A percentile compares a stretch with the other conserved stretches of the same genome.
Evolutionary conservation across 2,888 invertebrate genomes (phyloP).

Genomic region (Hartigia nigra): DNA sequence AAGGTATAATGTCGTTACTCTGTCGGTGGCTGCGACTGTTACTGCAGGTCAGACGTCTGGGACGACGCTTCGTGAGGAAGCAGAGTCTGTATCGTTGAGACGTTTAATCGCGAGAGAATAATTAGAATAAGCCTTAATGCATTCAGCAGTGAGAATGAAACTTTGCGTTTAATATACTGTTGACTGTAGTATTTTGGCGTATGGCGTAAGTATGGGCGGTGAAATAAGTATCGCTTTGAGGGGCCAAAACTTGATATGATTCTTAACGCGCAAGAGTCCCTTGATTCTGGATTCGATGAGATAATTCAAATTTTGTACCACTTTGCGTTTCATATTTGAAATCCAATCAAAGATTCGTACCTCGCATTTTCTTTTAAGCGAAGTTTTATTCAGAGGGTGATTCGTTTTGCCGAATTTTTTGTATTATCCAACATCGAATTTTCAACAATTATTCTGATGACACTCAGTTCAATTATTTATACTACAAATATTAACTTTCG

Average conservation of each 20-base stretch:
- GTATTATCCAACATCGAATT: too few species aligned
- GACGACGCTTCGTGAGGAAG: background rate
- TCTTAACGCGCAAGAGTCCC: background rate
- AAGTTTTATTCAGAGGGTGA: too few species aligned
- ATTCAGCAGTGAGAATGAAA: background rate
- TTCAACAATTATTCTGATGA: background rate
- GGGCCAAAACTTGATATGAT: background rate
- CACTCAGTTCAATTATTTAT: background rate
- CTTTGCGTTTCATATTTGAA: too few species aligned
- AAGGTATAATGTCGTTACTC: background rate
- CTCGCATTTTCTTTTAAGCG: too few species aligned
- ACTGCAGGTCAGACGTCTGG: too few species aligned
- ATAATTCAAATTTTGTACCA: too few species aligned
- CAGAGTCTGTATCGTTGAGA: too few species aligned
- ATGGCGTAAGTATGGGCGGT: too few species aligned
- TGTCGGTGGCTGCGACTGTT: background rate
- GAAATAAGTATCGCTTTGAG: background rate
- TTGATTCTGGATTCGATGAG: too few species aligned
- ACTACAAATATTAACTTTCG: background rate
- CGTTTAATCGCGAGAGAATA: background rate
- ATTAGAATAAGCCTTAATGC: background rate
- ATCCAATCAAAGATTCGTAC: too few species aligned
- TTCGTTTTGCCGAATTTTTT: too few species aligned
- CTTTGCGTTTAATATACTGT: background rate
- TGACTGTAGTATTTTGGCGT: background rate